phyloP scores from a whole-genome alignment of 2,797 vertebrate species.

The Malacoctenus gilli region DNA sequence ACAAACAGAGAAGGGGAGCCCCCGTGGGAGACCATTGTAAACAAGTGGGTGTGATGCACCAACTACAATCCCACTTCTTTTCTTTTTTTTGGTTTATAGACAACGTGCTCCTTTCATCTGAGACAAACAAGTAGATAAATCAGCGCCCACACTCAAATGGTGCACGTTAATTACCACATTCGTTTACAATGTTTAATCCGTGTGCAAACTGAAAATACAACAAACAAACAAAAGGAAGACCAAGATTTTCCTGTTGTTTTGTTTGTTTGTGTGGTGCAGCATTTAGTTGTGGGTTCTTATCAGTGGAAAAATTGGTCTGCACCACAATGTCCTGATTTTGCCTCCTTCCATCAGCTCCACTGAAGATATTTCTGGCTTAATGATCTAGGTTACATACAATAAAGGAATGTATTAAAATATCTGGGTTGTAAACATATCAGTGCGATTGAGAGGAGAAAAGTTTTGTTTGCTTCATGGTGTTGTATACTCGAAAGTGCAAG shows the following conservation, averaged over 20 bases:
- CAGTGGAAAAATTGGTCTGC: slow-evolving; percentile 66
- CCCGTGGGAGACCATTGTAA: slow-evolving; percentile 77
- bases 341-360: slow-evolving; percentile 60
- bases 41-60: slow-evolving; percentile 76
- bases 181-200: slow-evolving; percentile 80
- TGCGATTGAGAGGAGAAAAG: slow-evolving; percentile 47
- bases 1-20: slow-evolving; percentile 72
- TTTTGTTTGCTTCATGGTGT: slow-evolving; percentile 38
- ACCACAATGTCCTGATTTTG: slow-evolving; percentile 75
- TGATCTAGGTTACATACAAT: slow-evolving; percentile 73
- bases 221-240: slow-evolving; percentile 80
- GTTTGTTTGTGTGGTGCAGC: slow-evolving; percentile 71
- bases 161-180: slow-evolving; percentile 78
- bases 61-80: slow-evolving; percentile 78
- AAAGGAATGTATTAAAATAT: slow-evolving; percentile 72
- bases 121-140: slow-evolving; percentile 79
- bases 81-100: slow-evolving; percentile 74
- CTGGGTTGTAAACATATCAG: slow-evolving; percentile 62
- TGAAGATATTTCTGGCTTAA: slow-evolving; percentile 75
- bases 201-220: slow-evolving; percentile 75
- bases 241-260: slow-evolving; percentile 75
- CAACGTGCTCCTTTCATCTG: slow-evolving; percentile 82
- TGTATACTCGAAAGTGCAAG: slow-evolving; percentile 39
- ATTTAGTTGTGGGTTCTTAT: slow-evolving; percentile 67
- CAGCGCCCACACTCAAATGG: slow-evolving; percentile 68